Percentiles rank a stretch among this genome's conserved stretches.
Evolutionary conservation across 2,113 vertebrate species (phyloP).

Genomic region (Dipodomys merriami): DNA sequence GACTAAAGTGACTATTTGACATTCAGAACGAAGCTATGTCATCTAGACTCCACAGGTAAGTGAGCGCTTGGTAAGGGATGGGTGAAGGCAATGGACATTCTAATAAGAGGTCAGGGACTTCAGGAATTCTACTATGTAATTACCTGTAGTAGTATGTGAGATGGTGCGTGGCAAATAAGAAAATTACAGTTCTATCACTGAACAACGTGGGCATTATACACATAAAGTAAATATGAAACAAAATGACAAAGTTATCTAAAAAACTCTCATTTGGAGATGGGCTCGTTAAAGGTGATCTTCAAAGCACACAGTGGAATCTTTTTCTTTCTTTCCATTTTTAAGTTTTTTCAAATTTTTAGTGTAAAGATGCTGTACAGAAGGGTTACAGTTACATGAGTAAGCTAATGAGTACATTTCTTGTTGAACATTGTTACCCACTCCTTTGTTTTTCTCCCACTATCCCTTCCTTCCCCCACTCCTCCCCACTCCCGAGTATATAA

Average conservation of each 20-base stretch:
- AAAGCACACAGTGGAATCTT: background rate
- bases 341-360: too few species aligned
- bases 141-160: conserved; percentile 75
- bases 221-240: conserved; percentile 57
- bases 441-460: too few species aligned
- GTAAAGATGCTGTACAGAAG: too few species aligned
- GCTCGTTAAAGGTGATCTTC: conserved; percentile 23
- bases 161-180: conserved; percentile 78
- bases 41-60: conserved; percentile 82
- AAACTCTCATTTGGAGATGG: conserved; percentile 57
- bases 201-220: conserved; percentile 52
- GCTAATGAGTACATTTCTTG: too few species aligned
- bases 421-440: too few species aligned
- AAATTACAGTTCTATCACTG: conserved; percentile 78
- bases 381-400: too few species aligned
- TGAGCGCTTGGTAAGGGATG: conserved; percentile 73
- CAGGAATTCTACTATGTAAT: conserved; percentile 75
- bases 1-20: conserved; percentile 83
- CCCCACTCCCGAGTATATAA: too few species aligned
- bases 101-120: conserved; percentile 80
- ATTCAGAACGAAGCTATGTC: conserved; percentile 82
- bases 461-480: too few species aligned
- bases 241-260: conserved; percentile 65
- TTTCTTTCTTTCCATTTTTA: background rate
- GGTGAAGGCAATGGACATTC: conserved; percentile 75